A percentile compares a stretch with the other conserved stretches of the same genome.
phyloP scores from a whole-genome alignment of 1,140 invertebrate genomes.

The Drosophila novamexicana region DNA sequence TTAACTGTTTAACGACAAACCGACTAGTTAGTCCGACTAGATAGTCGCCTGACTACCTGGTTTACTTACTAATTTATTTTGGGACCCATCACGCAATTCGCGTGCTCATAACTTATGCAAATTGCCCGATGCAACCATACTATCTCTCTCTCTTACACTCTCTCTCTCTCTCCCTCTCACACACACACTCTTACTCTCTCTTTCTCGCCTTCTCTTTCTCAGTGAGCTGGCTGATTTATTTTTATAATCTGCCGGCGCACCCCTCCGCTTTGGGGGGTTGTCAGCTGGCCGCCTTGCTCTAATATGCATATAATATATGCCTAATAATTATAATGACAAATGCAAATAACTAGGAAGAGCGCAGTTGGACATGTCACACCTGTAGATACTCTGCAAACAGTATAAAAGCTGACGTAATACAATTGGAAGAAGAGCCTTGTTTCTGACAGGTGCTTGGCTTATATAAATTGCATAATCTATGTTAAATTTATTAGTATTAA shows the following conservation, averaged over 20 bases:
- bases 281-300: constrained; percentile 8
- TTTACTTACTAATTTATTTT: constrained; percentile 23
- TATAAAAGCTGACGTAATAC: too few species aligned
- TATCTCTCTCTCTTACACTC: background rate
- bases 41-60: constrained; percentile 1
- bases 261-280: background rate
- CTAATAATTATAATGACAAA: constrained; percentile 43
- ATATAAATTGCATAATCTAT: too few species aligned
- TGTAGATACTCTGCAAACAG: background rate
- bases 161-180: background rate
- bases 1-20: constrained; percentile 2
- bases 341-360: constrained; percentile 5
- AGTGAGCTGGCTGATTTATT: constrained; percentile 39
- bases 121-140: constrained; percentile 9
- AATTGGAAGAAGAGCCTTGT: too few species aligned
- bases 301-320: constrained; percentile 26
- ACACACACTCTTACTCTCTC: background rate
- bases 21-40: background rate
- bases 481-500: too few species aligned
- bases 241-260: constrained; percentile 30
- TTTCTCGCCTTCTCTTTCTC: background rate
- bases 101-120: constrained; percentile 40
- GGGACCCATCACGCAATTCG: constrained; percentile 31
- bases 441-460: too few species aligned
- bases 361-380: background rate